These are phyloP conservation scores for Microtus richardsoni DNA, from an alignment of 2,113 vertebrate species.

Conservation along the genomic window DNA sequence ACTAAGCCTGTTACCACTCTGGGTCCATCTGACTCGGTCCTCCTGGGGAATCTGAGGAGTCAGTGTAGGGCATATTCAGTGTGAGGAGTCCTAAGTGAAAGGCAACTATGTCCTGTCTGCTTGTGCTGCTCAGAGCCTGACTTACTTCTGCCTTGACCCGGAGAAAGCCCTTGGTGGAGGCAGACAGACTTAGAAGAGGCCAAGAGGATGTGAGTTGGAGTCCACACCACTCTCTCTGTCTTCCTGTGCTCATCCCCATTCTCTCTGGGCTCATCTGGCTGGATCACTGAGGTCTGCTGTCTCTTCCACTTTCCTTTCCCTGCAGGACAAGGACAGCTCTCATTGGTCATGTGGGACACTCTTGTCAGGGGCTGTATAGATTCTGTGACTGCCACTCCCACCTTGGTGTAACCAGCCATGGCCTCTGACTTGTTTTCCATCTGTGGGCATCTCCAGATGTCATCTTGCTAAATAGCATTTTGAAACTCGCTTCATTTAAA, in stretches of 20 bases:
- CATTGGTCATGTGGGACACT: background rate
- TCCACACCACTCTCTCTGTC: background rate
- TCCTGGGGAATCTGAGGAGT: background rate
- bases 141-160: too few relatives aligned
- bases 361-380: background rate
- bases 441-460: background rate
- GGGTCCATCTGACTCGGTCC: background rate
- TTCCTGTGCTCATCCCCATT: conserved; percentile 31
- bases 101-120: background rate
- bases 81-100: accelerated
- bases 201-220: background rate
- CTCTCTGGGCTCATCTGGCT: background rate
- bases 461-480: background rate
- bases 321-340: background rate
- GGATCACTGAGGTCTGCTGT: background rate
- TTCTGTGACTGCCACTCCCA: too few relatives aligned
- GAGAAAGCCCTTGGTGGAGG: background rate
- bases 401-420: accelerated
- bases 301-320: background rate
- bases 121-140: background rate
- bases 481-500: background rate
- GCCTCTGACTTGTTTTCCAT: background rate
- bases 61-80: background rate
- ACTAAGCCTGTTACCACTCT: background rate
- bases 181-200: background rate